These are phyloP conservation scores for Furnarius figulus DNA, from an alignment of 2,113 vertebrate genomes.

Conservation along the genomic window DNA sequence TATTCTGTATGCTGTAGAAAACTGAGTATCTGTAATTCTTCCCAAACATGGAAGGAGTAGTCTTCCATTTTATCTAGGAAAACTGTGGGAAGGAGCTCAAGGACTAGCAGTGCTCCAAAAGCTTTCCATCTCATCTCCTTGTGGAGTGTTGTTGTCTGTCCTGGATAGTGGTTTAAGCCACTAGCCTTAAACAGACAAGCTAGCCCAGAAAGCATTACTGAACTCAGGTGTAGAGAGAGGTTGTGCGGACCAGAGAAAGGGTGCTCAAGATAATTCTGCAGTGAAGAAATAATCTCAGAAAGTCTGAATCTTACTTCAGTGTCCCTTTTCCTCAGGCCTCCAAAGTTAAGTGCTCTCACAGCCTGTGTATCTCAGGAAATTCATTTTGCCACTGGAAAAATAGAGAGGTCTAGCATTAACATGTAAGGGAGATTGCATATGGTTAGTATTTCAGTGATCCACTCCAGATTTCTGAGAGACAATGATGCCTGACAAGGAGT, in stretches of 20 bases:
- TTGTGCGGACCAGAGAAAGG: conserved; percentile 21
- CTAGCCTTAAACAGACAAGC: not conserved
- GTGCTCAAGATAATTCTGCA: not conserved
- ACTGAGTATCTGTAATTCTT: not conserved
- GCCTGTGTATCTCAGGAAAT: not conserved
- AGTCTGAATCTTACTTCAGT: not conserved
- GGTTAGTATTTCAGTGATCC: not conserved
- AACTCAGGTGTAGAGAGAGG: not conserved
- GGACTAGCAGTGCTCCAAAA: not conserved
- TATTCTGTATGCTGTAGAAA: not conserved
- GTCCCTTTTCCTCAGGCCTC: not conserved
- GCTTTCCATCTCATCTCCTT: not conserved
- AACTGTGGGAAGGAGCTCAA: not conserved
- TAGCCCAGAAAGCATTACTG: not conserved
- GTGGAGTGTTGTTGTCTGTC: not conserved
- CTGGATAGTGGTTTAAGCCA: not conserved
- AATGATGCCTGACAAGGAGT: not conserved
- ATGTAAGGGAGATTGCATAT: not conserved
- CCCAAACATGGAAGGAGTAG: not conserved
- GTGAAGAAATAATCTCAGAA: conserved; percentile 20
- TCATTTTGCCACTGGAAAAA: not conserved
- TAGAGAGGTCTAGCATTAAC: not conserved
- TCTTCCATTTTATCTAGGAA: not conserved
- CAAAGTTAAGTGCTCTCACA: not conserved
- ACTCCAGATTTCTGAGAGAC: not conserved